These are phyloP conservation scores for Cerceris ruficornis DNA, from an alignment of 2,888 invertebrate genomes.

Conservation along the genomic window DNA sequence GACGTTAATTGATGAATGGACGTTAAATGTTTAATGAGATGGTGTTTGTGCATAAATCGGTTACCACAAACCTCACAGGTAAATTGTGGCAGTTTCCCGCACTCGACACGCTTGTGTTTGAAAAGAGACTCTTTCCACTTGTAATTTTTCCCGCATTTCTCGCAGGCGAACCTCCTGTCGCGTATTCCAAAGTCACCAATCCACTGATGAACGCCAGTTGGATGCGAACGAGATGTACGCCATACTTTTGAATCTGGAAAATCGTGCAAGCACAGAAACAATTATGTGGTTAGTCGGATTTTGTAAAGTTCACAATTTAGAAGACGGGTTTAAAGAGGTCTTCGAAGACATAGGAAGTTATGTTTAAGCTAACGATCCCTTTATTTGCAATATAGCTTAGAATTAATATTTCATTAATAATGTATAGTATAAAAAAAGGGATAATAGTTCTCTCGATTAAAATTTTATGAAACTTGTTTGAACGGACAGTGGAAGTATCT, in stretches of 20 bases:
- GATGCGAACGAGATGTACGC: constrained; percentile 1
- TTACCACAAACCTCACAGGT: constrained; percentile 77
- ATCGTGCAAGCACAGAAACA: constrained; percentile 25
- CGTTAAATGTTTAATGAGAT: constrained; percentile 75
- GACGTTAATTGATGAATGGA: constrained; percentile 60
- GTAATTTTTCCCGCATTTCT: constrained; percentile 75
- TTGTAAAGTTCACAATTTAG: not conserved
- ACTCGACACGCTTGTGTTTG: constrained; percentile 76
- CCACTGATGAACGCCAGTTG: not conserved
- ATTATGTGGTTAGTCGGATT: constrained; percentile 7
- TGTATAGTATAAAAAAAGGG: no score
- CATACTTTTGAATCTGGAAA: constrained; percentile 37
- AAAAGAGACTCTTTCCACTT: constrained; percentile 75
- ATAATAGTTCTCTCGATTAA: no score
- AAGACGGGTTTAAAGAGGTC: no score
- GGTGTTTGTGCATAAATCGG: constrained; percentile 83
- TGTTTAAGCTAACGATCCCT: no score
- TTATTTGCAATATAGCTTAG: no score
- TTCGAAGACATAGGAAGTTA: no score
- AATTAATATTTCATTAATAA: no score
- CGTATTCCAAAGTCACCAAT: not conserved
- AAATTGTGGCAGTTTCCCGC: constrained; percentile 76
- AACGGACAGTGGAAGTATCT: no score
- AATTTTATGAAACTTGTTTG: no score
- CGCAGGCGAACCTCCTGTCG: constrained; percentile 68